Percentiles rank a stretch among this genome's conserved stretches.
Evolutionary conservation across 2,113 vertebrate species (phyloP).

Genomic region (Caranx ignobilis): DNA sequence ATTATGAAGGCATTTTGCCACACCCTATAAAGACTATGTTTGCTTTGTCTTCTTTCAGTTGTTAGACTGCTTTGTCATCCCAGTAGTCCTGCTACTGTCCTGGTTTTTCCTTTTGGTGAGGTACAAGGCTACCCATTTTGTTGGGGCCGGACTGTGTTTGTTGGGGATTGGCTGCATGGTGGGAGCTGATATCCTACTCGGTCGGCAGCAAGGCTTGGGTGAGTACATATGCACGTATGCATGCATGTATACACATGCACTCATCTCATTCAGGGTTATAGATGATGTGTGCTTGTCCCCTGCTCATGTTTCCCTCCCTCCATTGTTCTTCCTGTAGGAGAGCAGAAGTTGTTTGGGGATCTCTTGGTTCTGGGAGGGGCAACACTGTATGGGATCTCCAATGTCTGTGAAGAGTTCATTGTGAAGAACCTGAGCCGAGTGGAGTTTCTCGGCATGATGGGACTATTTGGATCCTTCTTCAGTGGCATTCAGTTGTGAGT

Average conservation of each 20-base stretch:
- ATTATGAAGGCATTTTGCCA: too few relatives aligned
- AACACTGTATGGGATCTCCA: constrained; percentile 92
- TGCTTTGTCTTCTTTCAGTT: constrained; percentile 80
- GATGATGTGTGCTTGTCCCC: too few relatives aligned
- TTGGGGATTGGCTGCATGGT: constrained; percentile 96
- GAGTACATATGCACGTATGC: constrained; percentile 57
- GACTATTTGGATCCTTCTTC: constrained; percentile 97
- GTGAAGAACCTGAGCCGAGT: constrained; percentile 94
- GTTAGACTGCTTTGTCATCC: constrained; percentile 95
- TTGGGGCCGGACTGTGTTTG: constrained; percentile 93
- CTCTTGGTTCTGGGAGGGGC: constrained; percentile 93
- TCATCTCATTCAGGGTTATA: neutral
- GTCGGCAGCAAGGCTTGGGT: constrained; percentile 93
- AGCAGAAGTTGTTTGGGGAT: constrained; percentile 94
- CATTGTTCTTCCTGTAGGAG: constrained; percentile 79
- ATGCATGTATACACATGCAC: neutral
- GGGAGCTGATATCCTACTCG: constrained; percentile 92
- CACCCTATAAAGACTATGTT: neutral
- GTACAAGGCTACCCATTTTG: constrained; percentile 94
- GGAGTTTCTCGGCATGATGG: constrained; percentile 97
- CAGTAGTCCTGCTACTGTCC: constrained; percentile 94
- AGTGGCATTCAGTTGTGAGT: constrained; percentile 98
- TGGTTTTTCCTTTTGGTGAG: constrained; percentile 97
- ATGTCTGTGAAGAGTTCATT: constrained; percentile 95
- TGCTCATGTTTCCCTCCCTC: neutral